Base-by-base conservation (phyloP, 2,888 invertebrate species). In the Pyrocoelia pectoralis region DNA sequence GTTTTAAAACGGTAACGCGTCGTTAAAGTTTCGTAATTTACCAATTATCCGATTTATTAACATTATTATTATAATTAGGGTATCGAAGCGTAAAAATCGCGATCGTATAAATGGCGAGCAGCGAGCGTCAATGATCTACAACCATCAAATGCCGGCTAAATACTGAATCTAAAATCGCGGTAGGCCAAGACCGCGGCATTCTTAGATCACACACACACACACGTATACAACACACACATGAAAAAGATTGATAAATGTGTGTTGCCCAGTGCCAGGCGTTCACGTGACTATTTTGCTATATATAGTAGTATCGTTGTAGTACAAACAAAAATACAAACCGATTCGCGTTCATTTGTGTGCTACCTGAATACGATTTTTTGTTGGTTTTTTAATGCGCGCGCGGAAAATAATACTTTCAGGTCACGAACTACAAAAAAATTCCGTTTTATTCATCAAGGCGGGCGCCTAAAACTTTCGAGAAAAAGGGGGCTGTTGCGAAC, bases 101-200 rank as follows among this genome's bases (percentile, higher is more conserved):
- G 28, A 41, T 40, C 19, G 19, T 48, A 15, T 19, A 24, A 6
- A 24, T 24, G 6, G 24, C 24, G 24, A 24, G 33, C 14, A 41
- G 13, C 24, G 24, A 33, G 19, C 38, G 54, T 56, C 46, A 51
- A 56, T 57, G 57, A 56, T 53, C 61, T 56, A 52, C 56, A 43
- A 38, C 65, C 57, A 61, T 33, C 60, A 53, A 65, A 52, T 53
- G 60, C 65, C 65, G 65, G 60, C 52, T 53, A 60, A 65, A 65
- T 55, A 65, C 65, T 65, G 65, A 60, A 48, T 58, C 64, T 59
- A 56, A 55, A 52, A 56, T 56, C 60, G 60, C 56, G 65, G 58
- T 60, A 65, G 61, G 59, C 65, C 65, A 60, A 60, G 59, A 60
- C 56, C 64, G 56, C 48, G 58, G 65, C 60, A 65, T 59, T 65